These are phyloP conservation scores for Serripes groenlandicus DNA, from an alignment of 2,888 invertebrate species.

Conservation along the genomic window DNA sequence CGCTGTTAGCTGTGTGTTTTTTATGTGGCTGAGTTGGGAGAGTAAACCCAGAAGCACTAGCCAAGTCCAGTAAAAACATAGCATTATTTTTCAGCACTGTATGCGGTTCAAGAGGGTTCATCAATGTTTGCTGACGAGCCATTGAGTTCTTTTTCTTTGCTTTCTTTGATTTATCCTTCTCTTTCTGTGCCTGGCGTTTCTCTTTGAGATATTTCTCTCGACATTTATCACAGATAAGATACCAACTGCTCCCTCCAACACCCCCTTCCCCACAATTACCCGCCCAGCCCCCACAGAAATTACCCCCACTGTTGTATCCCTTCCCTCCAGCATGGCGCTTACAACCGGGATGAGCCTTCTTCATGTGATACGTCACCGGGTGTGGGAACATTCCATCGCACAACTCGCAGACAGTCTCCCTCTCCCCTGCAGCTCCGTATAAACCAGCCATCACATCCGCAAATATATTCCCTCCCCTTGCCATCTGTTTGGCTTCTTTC, in stretches of 20 bases:
- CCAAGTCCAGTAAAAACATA: constrained; percentile 95
- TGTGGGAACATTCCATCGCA: constrained; percentile 90
- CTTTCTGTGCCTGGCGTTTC: constrained; percentile 79
- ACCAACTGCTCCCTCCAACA: constrained; percentile 93
- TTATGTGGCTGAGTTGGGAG: constrained; percentile 79
- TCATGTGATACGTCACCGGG: constrained; percentile 97
- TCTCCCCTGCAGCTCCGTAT: constrained; percentile 74
- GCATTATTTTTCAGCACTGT: constrained; percentile 96
- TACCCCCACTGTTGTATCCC: constrained; percentile 97
- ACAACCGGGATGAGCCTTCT: constrained; percentile 95
- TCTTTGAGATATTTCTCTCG: constrained; percentile 91
- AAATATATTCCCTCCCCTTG: constrained; percentile 77
- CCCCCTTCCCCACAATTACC: constrained; percentile 96
- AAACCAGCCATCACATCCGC: constrained; percentile 78
- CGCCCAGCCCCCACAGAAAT: constrained; percentile 95
- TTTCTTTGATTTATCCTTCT: constrained; percentile 86
- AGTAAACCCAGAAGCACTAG: constrained; percentile 90
- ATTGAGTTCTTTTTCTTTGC: constrained; percentile 78
- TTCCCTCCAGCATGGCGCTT: constrained; percentile 94
- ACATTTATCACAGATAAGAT: constrained; percentile 96
- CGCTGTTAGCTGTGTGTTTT: constrained; percentile 62
- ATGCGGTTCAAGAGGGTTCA: constrained; percentile 88
- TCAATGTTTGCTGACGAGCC: constrained; percentile 80
- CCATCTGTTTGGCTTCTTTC: constrained; percentile 88
- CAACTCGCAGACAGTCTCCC: constrained; percentile 92